A percentile compares a stretch with the other conserved stretches of the same genome.
Evolutionary conservation across 2,888 invertebrate genomes (phyloP).

Genomic region (Leptinotarsa rubiginosa): DNA sequence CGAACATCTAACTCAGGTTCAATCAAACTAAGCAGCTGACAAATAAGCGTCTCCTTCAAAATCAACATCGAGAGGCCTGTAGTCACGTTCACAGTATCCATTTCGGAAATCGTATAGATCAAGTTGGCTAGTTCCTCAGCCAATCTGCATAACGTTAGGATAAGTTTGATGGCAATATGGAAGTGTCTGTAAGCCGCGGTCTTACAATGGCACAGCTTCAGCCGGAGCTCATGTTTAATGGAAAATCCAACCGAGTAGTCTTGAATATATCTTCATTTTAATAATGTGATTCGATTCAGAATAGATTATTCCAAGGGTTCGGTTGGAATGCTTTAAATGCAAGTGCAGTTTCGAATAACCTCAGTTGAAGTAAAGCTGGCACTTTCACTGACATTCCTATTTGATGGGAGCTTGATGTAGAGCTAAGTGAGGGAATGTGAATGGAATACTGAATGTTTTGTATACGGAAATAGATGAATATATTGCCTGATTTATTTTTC

Average conservation of each 20-base stretch:
- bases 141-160: slow-evolving; percentile 37
- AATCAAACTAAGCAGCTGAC: background rate
- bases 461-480: background rate
- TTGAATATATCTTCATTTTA: slow-evolving; percentile 33
- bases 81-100: slow-evolving; percentile 38
- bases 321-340: slow-evolving; percentile 21
- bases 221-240: slow-evolving; percentile 38
- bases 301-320: slow-evolving; percentile 19
- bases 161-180: slow-evolving; percentile 37
- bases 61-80: background rate
- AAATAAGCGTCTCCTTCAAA: background rate
- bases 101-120: slow-evolving; percentile 34
- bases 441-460: background rate
- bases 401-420: background rate
- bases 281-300: slow-evolving; percentile 26
- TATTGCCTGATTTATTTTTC: background rate
- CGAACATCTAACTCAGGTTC: background rate
- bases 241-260: slow-evolving; percentile 29
- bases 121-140: slow-evolving; percentile 33
- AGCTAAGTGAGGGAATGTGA: background rate
- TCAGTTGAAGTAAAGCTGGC: slow-evolving; percentile 5
- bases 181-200: slow-evolving; percentile 33
- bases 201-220: slow-evolving; percentile 29
- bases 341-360: background rate
- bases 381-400: background rate